Evolutionary conservation across 2,797 vertebrate genomes (phyloP), one percentile per base, ranked within the genome.

Genomic region (Chloroceryle amazona): DNA sequence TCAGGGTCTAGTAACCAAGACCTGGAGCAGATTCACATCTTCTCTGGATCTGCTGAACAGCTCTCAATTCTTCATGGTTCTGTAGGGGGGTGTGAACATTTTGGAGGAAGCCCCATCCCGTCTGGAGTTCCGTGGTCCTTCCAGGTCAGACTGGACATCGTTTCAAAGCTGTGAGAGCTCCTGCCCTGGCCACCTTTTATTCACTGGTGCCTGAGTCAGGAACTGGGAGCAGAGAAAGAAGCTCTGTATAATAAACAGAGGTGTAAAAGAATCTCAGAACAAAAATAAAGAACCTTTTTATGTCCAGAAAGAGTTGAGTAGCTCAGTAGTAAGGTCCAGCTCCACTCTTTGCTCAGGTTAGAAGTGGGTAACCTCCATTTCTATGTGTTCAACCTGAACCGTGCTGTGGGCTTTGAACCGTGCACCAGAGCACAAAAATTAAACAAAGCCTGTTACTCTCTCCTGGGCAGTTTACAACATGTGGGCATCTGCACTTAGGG

Each of bases 391-490:
- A 65, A 60, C n/a, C 60, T 28, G n/a, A 37, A 33, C 19, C 5
- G 6, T 7, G 35, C 25, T 2, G 2, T 5, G 54, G 9, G 31
- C 52, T 3, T 23, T 9, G 39, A 68, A 25, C 33, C 2, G 1
- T 23, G 35, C 35, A 35, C 20, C 74, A 51, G 21, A 47, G 71
- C 42, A 21, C 49, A 20, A 9, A 16, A 44, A 22, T 44, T 28
- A 86, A 47, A n/a, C 39, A 31, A 25, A 51, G 35, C 44, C 35
- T 51, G 6, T 18, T 46, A 4, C 42, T 87, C 49, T 22, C n/a
- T 22, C 2, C 54, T 3, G 14, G 35, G 41, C 72, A 79, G 25
- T 58, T 55, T 25, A 19, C n/a, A 66, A 35, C 57, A 49, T 0
- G 1, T 1, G 3, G 44, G 21, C 51, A 86, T 75, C 51, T 74